Evolutionary conservation across 2,888 invertebrate species (phyloP), one percentile per base, ranked within the genome.

Genomic region (Perithous albicinctus): DNA sequence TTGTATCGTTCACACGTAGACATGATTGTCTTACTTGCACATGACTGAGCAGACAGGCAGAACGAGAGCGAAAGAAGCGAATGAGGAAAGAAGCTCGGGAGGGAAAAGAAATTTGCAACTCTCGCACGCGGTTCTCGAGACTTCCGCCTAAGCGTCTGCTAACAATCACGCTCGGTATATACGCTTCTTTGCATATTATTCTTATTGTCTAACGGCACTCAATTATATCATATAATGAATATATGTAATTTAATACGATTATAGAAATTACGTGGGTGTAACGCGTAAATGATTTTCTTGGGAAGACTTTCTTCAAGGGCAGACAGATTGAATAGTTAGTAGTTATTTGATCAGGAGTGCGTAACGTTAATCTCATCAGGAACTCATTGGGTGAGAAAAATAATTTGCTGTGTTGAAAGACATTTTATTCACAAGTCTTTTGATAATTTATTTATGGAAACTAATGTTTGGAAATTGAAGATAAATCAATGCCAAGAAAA

Each of bases 161-260:
- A 81, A 85, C 82, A 85, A 86, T 85, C 84, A 72, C 80, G 79
- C 80, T 86, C 83, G n/a, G n/a, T 76, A 84, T 85, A 86, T 59
- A 46, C 18, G 23, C 75, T 61, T 54, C 70, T 82, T 72, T 66
- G 78, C 75, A 82, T 82, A 75, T 78, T 78, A 72, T 78, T 70
- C 82, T 82, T 76, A 76, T 82, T 82, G 72, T 78, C 51, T 82
- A 82, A 82, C 82, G 82, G 75, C 74, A 76, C 78, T 72, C 69
- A 70, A 82, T 82, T 78, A 75, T 61, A 75, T 67, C 15, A 75
- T 75, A 72, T 67, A 67, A 63, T 51, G 63, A 48, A 38, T 67
- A 67, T 72, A 69, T 64, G 70, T 82, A 70, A 82, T 78, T 66
- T 26, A 59, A 66, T 38, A 35, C 20, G 73, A 78, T 81, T 73